Evolutionary conservation across 1,140 invertebrate genomes (phyloP), one percentile per base, ranked within the genome.

Genomic region (Coptotermes formosanus): DNA sequence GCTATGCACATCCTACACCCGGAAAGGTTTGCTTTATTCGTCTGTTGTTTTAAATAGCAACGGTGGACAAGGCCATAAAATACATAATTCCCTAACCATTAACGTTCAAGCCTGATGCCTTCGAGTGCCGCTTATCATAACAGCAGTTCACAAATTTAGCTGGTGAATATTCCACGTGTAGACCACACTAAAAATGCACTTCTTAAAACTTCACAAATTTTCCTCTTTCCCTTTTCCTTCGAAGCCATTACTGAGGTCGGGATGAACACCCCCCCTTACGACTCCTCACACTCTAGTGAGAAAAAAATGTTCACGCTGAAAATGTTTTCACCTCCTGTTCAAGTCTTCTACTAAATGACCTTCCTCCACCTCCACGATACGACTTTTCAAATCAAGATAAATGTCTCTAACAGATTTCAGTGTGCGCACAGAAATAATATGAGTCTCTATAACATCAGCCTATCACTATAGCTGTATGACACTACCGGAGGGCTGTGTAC

Each of bases 161-260:
- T 75, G 64, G 9, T 12, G n/a, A 30, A 30, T 8, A 30, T 25
- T 75, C 25, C 30, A 75, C 25, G 7, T 25, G 25, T 30, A 75
- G 64, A 75, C 11, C 0, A 75, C 64, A 75, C 64, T 75, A 75
- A 75, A 75, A 75, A 6, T 75, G 64, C 64, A 75, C n/a, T 9
- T 75, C 64, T 30, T 75, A 30, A 75, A 75, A 75, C 64, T 75
- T 75, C 64, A 75, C 25, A 75, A n/a, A 75, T 75, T 75, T 75
- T 75, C 64, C 64, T 25, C 64, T 30, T 75, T 75, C 64, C n/a
- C 25, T 30, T n/a, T 14, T 75, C n/a, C 30, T 75, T 75, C 25
- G 25, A 75, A 75, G 64, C 25, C 64, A 75, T 75, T 75, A 75
- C 14, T 75, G 64, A 75, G 30, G n/a, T 30, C 64, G n/a, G n/a